These are phyloP conservation scores for Neomorphus geoffroyi DNA, from an alignment of 2,797 vertebrate species.

Conservation along the genomic window DNA sequence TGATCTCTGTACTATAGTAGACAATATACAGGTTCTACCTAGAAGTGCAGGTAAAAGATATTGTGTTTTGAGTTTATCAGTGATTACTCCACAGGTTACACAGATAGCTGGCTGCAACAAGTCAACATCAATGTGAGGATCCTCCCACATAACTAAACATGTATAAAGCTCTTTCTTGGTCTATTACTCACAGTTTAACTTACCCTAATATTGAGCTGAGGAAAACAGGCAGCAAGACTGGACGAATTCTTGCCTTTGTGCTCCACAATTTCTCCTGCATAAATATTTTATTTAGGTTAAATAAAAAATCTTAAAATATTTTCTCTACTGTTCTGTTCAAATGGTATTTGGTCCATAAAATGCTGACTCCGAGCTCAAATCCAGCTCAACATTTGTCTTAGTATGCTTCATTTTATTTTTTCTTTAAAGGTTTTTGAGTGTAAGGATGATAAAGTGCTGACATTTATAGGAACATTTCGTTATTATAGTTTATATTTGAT, in stretches of 20 bases:
- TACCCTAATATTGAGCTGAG: constrained; percentile 22
- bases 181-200: constrained; percentile 28
- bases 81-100: neutral
- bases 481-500: constrained; percentile 49
- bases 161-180: constrained; percentile 32
- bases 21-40: neutral
- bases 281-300: constrained; percentile 74
- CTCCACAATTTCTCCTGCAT: constrained; percentile 42
- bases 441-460: constrained; percentile 49
- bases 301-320: constrained; percentile 69
- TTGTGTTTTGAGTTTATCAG: neutral
- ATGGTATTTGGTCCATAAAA: constrained; percentile 58
- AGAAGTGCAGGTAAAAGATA: neutral
- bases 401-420: constrained; percentile 47
- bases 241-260: constrained; percentile 53
- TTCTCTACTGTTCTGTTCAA: constrained; percentile 62
- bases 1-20: neutral
- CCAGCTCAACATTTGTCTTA: constrained; percentile 56
- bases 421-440: constrained; percentile 18
- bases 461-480: constrained; percentile 53
- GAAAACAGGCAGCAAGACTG: constrained; percentile 39
- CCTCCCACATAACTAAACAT: constrained; percentile 30
- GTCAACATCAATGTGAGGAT: constrained; percentile 25
- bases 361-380: constrained; percentile 57
- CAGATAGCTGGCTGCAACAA: neutral